phyloP scores from a whole-genome alignment of 2,113 vertebrate genomes.

The Elaphurus davidianus region DNA sequence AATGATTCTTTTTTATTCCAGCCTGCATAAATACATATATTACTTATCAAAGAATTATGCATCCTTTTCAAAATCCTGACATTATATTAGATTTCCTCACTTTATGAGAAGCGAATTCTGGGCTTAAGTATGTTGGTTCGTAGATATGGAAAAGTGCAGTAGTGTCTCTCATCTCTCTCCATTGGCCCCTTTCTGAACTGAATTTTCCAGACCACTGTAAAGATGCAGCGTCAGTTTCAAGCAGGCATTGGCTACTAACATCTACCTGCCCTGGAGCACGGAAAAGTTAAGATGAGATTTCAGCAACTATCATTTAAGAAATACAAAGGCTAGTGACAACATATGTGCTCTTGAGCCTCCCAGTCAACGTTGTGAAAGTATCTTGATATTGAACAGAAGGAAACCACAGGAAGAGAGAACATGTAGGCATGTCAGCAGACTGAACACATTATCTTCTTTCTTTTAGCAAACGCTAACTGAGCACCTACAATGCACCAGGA shows the following conservation, averaged over 20 bases:
- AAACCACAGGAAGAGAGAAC: neutral
- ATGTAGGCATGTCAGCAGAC: neutral
- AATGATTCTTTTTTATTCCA: constrained; percentile 41
- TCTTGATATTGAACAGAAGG: neutral
- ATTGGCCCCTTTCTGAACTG: neutral
- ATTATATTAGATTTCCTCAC: constrained; percentile 36
- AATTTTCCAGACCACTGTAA: neutral
- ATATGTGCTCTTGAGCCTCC: neutral
- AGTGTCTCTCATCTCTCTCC: neutral
- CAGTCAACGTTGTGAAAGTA: neutral
- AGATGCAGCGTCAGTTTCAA: neutral
- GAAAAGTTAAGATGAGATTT: neutral
- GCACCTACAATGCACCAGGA: neutral
- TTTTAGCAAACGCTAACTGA: neutral
- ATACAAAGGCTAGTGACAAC: neutral
- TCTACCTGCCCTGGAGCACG: neutral
- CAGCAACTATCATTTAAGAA: neutral
- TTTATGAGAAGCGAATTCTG: constrained; percentile 34
- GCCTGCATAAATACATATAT: constrained; percentile 53
- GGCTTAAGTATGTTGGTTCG: neutral
- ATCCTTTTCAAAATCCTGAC: constrained; percentile 51
- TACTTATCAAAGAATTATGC: constrained; percentile 48
- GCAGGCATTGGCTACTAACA: neutral
- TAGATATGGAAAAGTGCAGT: neutral
- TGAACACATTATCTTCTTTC: neutral